These are phyloP conservation scores for Glossosoma conforme DNA, from an alignment of 1,140 invertebrate species.

Conservation along the genomic window DNA sequence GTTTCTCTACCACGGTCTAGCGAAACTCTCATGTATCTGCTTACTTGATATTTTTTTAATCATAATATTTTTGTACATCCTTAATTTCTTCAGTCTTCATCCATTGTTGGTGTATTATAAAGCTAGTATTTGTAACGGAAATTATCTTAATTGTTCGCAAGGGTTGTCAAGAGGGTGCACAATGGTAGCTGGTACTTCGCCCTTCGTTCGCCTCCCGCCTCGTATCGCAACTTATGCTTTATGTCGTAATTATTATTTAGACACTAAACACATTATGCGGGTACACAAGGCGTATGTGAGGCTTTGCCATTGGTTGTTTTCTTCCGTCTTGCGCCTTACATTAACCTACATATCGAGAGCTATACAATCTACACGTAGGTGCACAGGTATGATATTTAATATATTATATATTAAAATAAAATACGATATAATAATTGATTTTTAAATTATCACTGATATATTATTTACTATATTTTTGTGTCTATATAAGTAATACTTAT, in stretches of 20 bases:
- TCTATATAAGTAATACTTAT: no score
- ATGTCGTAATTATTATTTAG: constrained; percentile 25
- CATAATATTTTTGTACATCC: no score
- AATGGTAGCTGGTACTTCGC: constrained; percentile 26
- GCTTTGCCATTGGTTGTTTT: constrained; percentile 13
- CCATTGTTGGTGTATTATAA: no score
- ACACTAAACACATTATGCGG: constrained; percentile 20
- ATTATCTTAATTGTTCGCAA: constrained; percentile 33
- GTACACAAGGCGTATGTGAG: constrained; percentile 10
- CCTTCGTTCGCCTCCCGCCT: background rate
- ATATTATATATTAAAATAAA: background rate
- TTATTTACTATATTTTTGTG: no score
- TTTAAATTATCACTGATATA: no score
- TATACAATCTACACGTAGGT: constrained; percentile 1
- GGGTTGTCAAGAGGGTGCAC: constrained; percentile 26
- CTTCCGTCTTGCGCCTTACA: constrained; percentile 14
- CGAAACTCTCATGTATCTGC: no score
- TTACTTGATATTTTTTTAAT: no score
- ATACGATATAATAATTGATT: no score
- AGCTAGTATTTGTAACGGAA: constrained; percentile 26
- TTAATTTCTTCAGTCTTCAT: no score
- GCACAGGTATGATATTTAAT: background rate
- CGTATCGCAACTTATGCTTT: constrained; percentile 7
- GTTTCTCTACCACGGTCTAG: no score
- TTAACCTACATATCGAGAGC: constrained; percentile 21